Evolutionary conservation across 2,888 invertebrate species (phyloP).

Genomic region (Dusona sp.): DNA sequence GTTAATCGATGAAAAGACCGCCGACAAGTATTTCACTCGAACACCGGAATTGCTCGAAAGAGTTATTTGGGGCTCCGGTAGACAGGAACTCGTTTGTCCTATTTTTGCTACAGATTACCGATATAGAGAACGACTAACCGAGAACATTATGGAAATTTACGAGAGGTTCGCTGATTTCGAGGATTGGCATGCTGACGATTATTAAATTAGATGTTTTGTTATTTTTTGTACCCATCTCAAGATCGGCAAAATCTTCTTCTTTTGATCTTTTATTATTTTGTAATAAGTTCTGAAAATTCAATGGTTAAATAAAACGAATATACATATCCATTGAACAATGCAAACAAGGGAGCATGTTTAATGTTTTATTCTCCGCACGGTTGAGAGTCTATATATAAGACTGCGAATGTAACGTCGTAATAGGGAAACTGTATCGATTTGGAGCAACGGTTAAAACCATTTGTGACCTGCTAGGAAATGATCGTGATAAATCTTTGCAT

Average conservation of each 20-base stretch:
- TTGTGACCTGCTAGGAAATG: slow-evolving; percentile 53
- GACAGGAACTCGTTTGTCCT: slow-evolving; percentile 63
- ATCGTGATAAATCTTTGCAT: slow-evolving; percentile 46
- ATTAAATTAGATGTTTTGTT: neutral
- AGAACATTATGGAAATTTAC: slow-evolving; percentile 71
- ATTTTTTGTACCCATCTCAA: neutral
- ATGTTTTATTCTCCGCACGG: slow-evolving; percentile 22
- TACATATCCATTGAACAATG: neutral
- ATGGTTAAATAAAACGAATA: neutral
- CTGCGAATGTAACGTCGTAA: slow-evolving; percentile 33
- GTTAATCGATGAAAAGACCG: slow-evolving; percentile 63
- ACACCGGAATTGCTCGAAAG: slow-evolving; percentile 62
- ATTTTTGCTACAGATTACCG: slow-evolving; percentile 59
- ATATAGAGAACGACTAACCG: slow-evolving; percentile 69
- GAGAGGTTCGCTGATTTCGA: slow-evolving; percentile 67
- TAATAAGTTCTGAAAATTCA: neutral
- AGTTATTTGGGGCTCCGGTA: slow-evolving; percentile 65
- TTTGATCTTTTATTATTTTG: neutral
- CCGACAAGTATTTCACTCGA: slow-evolving; percentile 60
- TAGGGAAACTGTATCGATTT: slow-evolving; percentile 34
- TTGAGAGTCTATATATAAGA: neutral
- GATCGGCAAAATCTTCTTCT: neutral
- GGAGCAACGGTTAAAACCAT: slow-evolving; percentile 50
- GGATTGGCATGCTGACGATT: slow-evolving; percentile 5
- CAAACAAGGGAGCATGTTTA: neutral